Evolutionary conservation across 2,888 invertebrate genomes (phyloP).

Genomic region (Harpalus rubripes): DNA sequence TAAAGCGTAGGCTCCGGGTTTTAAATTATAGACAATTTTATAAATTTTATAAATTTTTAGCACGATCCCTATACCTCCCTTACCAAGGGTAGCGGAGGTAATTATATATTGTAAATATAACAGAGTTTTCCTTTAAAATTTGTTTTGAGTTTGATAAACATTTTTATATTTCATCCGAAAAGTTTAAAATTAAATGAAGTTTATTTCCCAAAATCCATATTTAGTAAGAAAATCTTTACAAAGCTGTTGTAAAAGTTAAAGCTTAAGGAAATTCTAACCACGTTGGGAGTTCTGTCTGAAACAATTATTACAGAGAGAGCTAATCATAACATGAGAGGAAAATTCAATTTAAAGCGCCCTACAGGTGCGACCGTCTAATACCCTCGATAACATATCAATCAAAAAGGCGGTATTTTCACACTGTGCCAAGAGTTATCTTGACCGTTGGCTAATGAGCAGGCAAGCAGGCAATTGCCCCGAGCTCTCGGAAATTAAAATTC

Average conservation of each 20-base stretch:
- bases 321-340: slow-evolving; percentile 21
- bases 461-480: slow-evolving; percentile 17
- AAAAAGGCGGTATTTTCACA: slow-evolving; percentile 6
- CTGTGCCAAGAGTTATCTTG: not conserved
- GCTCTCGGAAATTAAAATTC: slow-evolving; percentile 57
- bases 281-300: not conserved
- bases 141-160: too few species aligned
- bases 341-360: slow-evolving; percentile 29
- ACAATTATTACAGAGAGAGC: slow-evolving; percentile 9
- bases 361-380: slow-evolving; percentile 29
- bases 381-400: slow-evolving; percentile 42
- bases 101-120: not conserved
- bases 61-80: too few species aligned
- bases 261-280: not conserved
- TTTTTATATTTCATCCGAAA: not conserved
- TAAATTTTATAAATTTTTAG: too few species aligned
- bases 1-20: too few species aligned
- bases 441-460: slow-evolving; percentile 25
- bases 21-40: too few species aligned
- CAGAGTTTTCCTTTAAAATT: too few species aligned
- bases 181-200: slow-evolving; percentile 1
- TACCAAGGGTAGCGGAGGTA: too few species aligned
- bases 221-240: not conserved
- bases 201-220: not conserved
- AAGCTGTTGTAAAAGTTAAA: not conserved